These are phyloP conservation scores for Perizoma flavofasciatum DNA, from an alignment of 2,888 invertebrate species.

Conservation along the genomic window DNA sequence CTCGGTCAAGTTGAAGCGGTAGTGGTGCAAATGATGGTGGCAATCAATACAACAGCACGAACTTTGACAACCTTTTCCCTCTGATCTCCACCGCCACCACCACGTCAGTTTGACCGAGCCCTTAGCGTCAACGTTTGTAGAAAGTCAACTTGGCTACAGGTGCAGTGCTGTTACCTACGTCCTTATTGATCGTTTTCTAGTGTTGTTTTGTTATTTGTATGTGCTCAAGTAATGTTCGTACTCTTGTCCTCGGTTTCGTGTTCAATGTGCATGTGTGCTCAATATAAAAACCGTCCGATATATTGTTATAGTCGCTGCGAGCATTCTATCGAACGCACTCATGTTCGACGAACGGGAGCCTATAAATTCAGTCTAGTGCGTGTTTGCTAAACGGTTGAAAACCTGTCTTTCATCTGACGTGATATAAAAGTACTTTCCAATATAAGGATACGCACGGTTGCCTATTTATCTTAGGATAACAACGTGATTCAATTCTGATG, in stretches of 20 bases:
- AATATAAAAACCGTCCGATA: constrained; percentile 1
- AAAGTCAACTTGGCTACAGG: too few species aligned
- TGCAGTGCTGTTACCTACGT: background rate
- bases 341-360: constrained; percentile 14
- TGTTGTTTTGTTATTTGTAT: constrained; percentile 6
- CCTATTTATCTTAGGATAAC: too few species aligned
- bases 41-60: too few species aligned
- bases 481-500: too few species aligned
- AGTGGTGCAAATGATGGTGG: too few species aligned
- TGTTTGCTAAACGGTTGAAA: constrained; percentile 21
- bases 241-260: background rate
- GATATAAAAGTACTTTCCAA: constrained; percentile 1
- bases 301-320: constrained; percentile 8
- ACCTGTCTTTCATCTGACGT: constrained; percentile 10
- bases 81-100: too few species aligned
- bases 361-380: constrained; percentile 31
- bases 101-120: too few species aligned
- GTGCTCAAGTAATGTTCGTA: constrained; percentile 3
- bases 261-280: background rate
- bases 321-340: constrained; percentile 13
- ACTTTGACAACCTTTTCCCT: too few species aligned
- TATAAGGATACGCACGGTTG: background rate
- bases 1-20: too few species aligned
- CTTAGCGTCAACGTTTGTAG: too few species aligned
- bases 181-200: background rate